Base-by-base conservation (phyloP, 2,888 invertebrate genomes). In the Baronia brevicornis region DNA sequence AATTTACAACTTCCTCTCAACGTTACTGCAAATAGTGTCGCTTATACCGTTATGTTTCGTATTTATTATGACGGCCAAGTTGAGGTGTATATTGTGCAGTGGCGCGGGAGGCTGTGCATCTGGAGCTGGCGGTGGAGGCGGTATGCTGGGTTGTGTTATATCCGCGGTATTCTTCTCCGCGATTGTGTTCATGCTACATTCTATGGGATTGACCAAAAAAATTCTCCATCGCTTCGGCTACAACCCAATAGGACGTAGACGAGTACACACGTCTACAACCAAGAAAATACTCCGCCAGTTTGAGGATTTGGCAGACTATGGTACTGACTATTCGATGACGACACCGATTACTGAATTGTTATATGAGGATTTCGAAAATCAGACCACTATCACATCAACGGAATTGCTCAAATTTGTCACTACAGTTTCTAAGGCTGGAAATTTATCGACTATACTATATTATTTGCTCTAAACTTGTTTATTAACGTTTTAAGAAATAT, bases 1-100 rank as follows among this genome's bases (percentile, higher is more conserved):
- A 1, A 5, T 69, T 1, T 80, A 80, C 51, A 80, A 78, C 51
- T 69, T 74, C 33, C 50, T 78, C 51, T 79, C 78, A 4, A 74
- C 74, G 31, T 0, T 75, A 28, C 48, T 78, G 7, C 79, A 80
- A 55, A 55, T 74, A 52, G 26, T 75, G 36, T 77, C 79, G 0
- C 55, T 80, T 0, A 51, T 79, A 45, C 79, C 79, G 1, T 72
- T 80, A 25, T 79, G 79, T 38, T 28, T 65, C 2, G 68, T 78
- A 7, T 79, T 80, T 20, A 27, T 78, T 2, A 22, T 74, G 2
- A 70, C 78, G 3, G 54, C 78, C 1, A 53, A 61, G 14, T 48
- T 78, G 13, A 73, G 70, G 34, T 73, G 75, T 36, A 67, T 72
- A 19, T 60, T 78, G 62, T 78, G 79, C 17, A 69, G 77, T 0